Evolutionary conservation across 2,888 invertebrate species (phyloP).

Genomic region (Adelphocoris suturalis): DNA sequence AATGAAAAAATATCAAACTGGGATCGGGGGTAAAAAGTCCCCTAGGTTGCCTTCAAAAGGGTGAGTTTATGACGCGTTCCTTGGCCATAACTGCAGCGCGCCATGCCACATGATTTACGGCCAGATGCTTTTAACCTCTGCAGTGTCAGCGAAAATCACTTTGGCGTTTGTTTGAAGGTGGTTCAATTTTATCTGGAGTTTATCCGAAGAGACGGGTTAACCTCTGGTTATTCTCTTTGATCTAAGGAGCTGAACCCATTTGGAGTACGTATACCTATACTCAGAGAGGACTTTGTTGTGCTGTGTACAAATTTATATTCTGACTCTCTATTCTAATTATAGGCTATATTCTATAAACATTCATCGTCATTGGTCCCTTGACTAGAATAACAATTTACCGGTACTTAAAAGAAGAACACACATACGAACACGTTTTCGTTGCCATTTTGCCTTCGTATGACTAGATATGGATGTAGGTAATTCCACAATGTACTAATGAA

Average conservation of each 20-base stretch:
- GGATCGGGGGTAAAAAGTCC: conserved; percentile 2
- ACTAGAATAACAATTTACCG: too few species aligned
- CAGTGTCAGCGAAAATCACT: conserved; percentile 62
- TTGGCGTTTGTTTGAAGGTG: conserved; percentile 58
- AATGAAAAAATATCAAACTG: not conserved
- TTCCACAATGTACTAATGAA: too few species aligned
- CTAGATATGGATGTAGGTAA: too few species aligned
- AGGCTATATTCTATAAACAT: not conserved
- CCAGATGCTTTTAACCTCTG: conserved; percentile 59
- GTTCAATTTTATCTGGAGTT: conserved; percentile 40
- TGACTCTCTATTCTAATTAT: not conserved
- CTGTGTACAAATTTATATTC: not conserved
- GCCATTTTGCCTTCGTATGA: too few species aligned
- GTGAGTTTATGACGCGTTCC: conserved; percentile 51
- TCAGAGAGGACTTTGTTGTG: too few species aligned
- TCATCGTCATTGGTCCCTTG: too few species aligned
- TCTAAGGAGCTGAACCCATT: not conserved
- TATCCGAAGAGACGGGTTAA: not conserved
- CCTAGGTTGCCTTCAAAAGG: conserved; percentile 41
- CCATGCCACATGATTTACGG: conserved; percentile 49
- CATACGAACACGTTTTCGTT: too few species aligned
- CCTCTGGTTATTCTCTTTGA: conserved; percentile 11
- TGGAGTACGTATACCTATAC: not conserved
- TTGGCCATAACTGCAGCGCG: conserved; percentile 43
- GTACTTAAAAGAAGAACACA: too few species aligned